Evolutionary conservation across 2,113 vertebrate species (phyloP).

Genomic region (Polypterus bichir): DNA sequence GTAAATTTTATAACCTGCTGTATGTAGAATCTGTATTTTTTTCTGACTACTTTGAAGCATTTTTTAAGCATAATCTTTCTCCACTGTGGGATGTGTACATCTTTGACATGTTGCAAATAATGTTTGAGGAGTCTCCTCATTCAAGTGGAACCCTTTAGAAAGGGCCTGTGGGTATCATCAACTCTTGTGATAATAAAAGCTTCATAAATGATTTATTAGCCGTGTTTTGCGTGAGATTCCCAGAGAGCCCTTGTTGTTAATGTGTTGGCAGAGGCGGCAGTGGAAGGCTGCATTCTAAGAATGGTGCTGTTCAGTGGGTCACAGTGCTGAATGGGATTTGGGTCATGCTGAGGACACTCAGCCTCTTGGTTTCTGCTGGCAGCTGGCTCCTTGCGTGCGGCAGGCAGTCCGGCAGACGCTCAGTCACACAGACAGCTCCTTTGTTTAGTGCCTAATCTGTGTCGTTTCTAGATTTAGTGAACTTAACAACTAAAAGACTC

Average conservation of each 20-base stretch:
- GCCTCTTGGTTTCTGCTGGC: not conserved
- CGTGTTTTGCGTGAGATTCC: not conserved
- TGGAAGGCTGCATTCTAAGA: not conserved
- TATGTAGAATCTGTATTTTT: no score
- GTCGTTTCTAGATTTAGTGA: not conserved
- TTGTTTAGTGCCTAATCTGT: not conserved
- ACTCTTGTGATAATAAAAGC: not conserved
- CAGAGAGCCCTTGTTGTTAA: not conserved
- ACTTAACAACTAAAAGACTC: no score
- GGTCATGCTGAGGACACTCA: not conserved
- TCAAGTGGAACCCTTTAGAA: no score
- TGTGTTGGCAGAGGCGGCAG: not conserved
- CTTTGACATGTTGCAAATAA: no score
- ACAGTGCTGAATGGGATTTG: not conserved
- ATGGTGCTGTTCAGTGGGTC: conserved; percentile 1
- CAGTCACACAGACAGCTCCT: not conserved
- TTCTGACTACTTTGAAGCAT: no score
- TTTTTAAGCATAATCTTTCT: no score
- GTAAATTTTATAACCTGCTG: no score
- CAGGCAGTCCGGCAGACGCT: not conserved
- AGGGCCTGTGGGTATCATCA: no score
- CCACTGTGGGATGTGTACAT: no score
- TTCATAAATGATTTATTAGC: not conserved
- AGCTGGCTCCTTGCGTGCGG: not conserved
- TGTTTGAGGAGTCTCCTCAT: no score